These are phyloP conservation scores for Isurus oxyrinchus DNA, from an alignment of 2,113 vertebrate genomes.

Conservation along the genomic window DNA sequence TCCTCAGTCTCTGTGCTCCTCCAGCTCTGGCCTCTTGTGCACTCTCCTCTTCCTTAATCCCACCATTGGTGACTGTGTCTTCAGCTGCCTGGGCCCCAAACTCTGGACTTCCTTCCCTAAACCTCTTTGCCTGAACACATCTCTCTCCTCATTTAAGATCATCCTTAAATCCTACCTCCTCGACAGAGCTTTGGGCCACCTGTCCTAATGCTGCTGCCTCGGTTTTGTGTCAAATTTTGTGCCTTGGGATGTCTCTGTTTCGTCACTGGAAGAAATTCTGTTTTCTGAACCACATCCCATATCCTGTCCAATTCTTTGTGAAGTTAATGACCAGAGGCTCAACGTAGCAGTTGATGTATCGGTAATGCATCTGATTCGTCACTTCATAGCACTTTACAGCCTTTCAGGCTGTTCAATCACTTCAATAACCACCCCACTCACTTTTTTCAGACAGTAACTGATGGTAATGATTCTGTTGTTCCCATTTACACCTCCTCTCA, in stretches of 20 bases:
- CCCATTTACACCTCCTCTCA: background rate
- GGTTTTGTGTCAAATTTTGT: background rate
- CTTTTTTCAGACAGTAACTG: background rate
- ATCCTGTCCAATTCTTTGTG: background rate
- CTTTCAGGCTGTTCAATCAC: background rate
- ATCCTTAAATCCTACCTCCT: background rate
- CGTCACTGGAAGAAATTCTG: background rate
- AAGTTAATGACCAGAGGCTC: background rate
- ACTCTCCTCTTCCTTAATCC: background rate
- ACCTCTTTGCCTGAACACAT: background rate
- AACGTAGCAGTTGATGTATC: background rate
- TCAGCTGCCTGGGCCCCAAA: background rate
- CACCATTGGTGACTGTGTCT: background rate
- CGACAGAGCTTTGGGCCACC: background rate
- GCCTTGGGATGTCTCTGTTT: background rate
- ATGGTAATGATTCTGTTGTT: background rate
- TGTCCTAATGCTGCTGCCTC: background rate
- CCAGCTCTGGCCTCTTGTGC: background rate
- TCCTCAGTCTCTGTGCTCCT: background rate
- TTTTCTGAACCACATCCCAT: background rate
- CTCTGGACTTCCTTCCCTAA: background rate
- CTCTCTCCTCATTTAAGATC: background rate
- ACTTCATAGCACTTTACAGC: background rate
- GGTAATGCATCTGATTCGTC: background rate
- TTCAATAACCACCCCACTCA: background rate